Evolutionary conservation across 2,888 invertebrate genomes (phyloP).

Genomic region (Hirudinaria manillensis): DNA sequence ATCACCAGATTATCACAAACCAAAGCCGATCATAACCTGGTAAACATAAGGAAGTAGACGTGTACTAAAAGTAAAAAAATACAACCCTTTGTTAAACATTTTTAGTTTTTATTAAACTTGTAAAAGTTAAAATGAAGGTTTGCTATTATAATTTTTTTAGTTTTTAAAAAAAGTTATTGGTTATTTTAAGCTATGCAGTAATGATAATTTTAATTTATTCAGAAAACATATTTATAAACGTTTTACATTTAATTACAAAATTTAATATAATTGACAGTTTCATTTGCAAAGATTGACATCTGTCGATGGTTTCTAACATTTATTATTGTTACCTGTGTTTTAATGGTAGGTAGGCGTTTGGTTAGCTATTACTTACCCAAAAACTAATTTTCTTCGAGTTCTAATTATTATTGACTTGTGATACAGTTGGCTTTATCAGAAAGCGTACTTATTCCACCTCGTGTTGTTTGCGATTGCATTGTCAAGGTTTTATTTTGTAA

Average conservation of each 20-base stretch:
- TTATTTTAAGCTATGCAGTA: not conserved
- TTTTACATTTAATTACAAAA: not conserved
- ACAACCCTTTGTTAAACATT: not conserved
- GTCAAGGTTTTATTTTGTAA: not conserved
- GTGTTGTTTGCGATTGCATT: too few species aligned
- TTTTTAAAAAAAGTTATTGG: not conserved
- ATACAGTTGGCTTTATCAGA: too few species aligned
- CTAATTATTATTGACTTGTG: too few species aligned
- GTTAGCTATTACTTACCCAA: conserved; percentile 1
- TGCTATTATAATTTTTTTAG: not conserved
- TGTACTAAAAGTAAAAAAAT: conserved; percentile 26
- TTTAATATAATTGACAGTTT: not conserved
- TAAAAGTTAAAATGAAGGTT: not conserved
- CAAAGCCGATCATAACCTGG: not conserved
- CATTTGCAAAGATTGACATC: not conserved
- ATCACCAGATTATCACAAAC: not conserved
- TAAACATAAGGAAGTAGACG: conserved; percentile 21
- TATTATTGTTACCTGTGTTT: conserved; percentile 28
- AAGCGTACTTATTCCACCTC: too few species aligned
- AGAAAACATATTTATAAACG: not conserved
- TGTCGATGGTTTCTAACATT: not conserved
- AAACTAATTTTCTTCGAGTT: too few species aligned
- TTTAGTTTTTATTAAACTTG: not conserved
- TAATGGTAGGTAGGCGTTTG: conserved; percentile 25
- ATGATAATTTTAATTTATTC: not conserved